phyloP scores from a whole-genome alignment of 2,113 vertebrate species.

The Noturus placidus region DNA sequence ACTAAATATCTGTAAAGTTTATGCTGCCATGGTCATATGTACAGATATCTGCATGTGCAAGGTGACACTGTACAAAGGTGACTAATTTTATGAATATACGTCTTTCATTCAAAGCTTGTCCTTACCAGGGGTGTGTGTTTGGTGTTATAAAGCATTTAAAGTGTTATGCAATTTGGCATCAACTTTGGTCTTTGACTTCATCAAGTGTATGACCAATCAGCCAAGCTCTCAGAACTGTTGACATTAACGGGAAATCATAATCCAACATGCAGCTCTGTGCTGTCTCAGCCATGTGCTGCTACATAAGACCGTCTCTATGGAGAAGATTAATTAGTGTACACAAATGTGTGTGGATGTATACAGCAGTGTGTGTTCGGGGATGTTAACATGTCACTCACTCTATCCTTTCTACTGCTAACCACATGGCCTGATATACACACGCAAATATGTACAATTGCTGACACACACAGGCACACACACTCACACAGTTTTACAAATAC shows the following conservation, averaged over 20 bases:
- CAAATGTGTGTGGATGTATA: slow-evolving; percentile 61
- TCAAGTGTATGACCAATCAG: slow-evolving; percentile 53
- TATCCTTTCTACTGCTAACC: slow-evolving; percentile 57
- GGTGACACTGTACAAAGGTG: not conserved
- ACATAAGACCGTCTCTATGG: slow-evolving; percentile 38
- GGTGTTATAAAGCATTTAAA: slow-evolving; percentile 55
- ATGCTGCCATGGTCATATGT: not conserved
- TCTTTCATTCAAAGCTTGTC: slow-evolving; percentile 56
- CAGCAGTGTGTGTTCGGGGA: slow-evolving; percentile 57
- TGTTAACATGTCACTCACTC: slow-evolving; percentile 72
- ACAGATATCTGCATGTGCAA: not conserved
- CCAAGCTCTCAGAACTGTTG: slow-evolving; percentile 52
- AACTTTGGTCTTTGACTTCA: slow-evolving; percentile 55
- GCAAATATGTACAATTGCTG: slow-evolving; percentile 56
- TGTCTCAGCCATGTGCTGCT: slow-evolving; percentile 42
- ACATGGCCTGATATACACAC: slow-evolving; percentile 66
- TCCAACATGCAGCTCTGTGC: slow-evolving; percentile 43
- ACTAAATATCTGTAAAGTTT: not conserved
- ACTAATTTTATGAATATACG: slow-evolving; percentile 38
- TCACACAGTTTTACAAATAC: slow-evolving; percentile 13
- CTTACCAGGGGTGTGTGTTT: slow-evolving; percentile 64
- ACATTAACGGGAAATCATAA: slow-evolving; percentile 53
- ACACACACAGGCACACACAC: slow-evolving; percentile 27
- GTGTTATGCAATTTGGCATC: slow-evolving; percentile 64
- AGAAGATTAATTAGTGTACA: slow-evolving; percentile 61